Percentiles rank a stretch among this genome's conserved stretches.
phyloP scores from a whole-genome alignment of 1,140 invertebrate genomes.

The Aphaenogaster rudis region DNA sequence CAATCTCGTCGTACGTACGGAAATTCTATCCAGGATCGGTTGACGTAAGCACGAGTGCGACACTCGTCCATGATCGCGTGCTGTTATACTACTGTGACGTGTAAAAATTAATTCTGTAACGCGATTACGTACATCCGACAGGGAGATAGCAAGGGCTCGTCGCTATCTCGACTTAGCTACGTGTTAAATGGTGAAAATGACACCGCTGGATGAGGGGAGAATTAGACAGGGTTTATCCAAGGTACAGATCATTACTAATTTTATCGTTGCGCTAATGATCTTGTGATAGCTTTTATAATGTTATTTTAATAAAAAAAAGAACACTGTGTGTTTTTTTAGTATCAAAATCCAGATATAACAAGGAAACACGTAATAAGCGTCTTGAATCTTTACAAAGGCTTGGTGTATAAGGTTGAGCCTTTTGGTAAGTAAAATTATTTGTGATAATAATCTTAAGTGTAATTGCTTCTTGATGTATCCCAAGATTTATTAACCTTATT shows the following conservation, averaged over 20 bases:
- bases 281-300: background rate
- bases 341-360: constrained; percentile 92
- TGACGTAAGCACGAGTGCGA: background rate
- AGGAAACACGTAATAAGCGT: constrained; percentile 91
- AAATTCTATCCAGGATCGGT: background rate
- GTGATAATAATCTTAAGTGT: background rate
- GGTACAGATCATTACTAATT: constrained; percentile 73
- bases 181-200: constrained; percentile 81
- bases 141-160: background rate
- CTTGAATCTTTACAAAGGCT: constrained; percentile 91
- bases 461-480: background rate
- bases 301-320: background rate
- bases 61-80: background rate
- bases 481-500: background rate
- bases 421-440: constrained; percentile 88
- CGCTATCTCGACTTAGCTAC: constrained; percentile 12
- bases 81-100: background rate
- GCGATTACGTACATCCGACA: background rate
- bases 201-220: constrained; percentile 85
- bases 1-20: background rate
- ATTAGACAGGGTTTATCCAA: constrained; percentile 88
- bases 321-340: constrained; percentile 82
- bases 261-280: background rate
- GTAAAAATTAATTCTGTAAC: background rate
- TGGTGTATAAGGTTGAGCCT: constrained; percentile 89